Conservation (phyloP, 1,140 invertebrate genomes). For the Parasteatoda tepidariorum region DNA sequence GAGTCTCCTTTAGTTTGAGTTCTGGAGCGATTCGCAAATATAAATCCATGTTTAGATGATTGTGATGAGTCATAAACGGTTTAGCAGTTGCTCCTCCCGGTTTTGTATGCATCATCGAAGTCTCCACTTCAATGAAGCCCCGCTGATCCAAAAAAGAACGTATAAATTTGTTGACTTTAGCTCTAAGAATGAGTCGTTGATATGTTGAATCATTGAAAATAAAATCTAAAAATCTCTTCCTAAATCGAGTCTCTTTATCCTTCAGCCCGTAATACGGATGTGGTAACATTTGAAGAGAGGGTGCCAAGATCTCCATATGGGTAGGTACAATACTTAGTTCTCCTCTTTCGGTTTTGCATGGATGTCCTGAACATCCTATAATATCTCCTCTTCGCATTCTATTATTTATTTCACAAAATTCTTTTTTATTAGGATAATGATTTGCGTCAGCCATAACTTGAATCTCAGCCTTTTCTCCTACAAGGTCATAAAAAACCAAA, state of each 20-base stretch:
- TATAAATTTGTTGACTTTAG: slow-evolving; percentile 93
- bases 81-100: slow-evolving; percentile 98
- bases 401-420: slow-evolving; percentile 82
- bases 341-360: slow-evolving; percentile 96
- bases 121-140: slow-evolving; percentile 97
- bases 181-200: slow-evolving; percentile 88
- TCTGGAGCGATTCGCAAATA: slow-evolving; percentile 98
- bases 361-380: slow-evolving; percentile 89
- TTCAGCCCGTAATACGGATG: slow-evolving; percentile 97
- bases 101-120: slow-evolving; percentile 99
- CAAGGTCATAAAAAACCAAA: slow-evolving; percentile 95
- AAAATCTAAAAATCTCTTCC: slow-evolving; percentile 90
- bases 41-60: slow-evolving; percentile 96
- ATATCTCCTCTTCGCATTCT: slow-evolving; percentile 95
- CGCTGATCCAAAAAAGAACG: slow-evolving; percentile 91
- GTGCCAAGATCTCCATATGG: slow-evolving; percentile 87
- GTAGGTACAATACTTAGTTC: slow-evolving; percentile 95
- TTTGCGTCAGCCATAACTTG: slow-evolving; percentile 92
- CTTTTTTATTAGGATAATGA: slow-evolving; percentile 73
- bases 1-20: slow-evolving; percentile 95
- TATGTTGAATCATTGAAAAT: slow-evolving; percentile 93
- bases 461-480: slow-evolving; percentile 92
- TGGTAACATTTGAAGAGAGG: slow-evolving; percentile 98
- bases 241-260: slow-evolving; percentile 76
- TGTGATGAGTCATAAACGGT: slow-evolving; percentile 99